phyloP scores from a whole-genome alignment of 2,113 vertebrate genomes.

The Xenopus borealis region DNA sequence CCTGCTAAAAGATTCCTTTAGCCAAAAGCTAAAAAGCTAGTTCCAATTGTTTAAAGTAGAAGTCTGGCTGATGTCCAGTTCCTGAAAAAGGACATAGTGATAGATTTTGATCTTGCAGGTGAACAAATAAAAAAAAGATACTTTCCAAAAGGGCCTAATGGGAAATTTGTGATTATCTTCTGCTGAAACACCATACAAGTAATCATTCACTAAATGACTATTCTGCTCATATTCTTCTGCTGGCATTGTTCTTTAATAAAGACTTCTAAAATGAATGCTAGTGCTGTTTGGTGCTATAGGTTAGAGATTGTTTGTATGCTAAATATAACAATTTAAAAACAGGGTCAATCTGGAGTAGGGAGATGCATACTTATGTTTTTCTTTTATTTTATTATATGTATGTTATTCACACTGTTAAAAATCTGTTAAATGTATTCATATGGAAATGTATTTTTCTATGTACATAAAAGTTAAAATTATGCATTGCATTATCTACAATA shows the following conservation, averaged over 20 bases:
- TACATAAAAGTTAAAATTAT: no score
- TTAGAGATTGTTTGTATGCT: no score
- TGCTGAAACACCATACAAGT: not conserved
- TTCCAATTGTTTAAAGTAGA: constrained; percentile 44
- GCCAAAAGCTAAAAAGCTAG: constrained; percentile 40
- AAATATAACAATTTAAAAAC: not conserved
- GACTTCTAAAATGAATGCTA: no score
- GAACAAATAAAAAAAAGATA: constrained; percentile 42
- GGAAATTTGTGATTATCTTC: constrained; percentile 29
- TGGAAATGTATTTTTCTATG: no score
- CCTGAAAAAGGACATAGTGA: constrained; percentile 26
- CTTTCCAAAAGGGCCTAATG: constrained; percentile 3
- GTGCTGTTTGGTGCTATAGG: no score
- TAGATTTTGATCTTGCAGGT: constrained; percentile 43
- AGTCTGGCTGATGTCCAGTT: constrained; percentile 43
- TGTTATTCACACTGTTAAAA: no score
- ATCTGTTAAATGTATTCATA: no score
- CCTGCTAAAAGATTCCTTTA: constrained; percentile 40
- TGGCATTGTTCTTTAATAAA: no score
- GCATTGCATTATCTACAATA: no score
- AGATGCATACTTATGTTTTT: no score
- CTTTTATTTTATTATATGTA: no score
- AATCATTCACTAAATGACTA: constrained; percentile 10
- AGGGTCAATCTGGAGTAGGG: no score
- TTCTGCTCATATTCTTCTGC: not conserved